These are phyloP conservation scores for Mesoligia furuncula DNA, from an alignment of 2,888 invertebrate genomes.

Conservation along the genomic window DNA sequence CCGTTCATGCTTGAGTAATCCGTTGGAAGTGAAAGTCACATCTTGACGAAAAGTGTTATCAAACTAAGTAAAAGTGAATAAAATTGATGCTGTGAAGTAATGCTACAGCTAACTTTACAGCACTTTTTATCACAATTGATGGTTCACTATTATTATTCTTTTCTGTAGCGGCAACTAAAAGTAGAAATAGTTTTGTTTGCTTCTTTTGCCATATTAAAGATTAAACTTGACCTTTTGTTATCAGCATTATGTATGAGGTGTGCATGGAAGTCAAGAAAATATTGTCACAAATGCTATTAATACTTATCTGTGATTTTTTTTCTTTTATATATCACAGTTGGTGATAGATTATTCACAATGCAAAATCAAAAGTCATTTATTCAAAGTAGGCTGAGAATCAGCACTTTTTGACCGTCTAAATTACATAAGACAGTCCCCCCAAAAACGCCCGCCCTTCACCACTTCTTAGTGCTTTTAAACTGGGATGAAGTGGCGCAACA, in stretches of 20 bases:
- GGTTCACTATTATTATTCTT: not conserved
- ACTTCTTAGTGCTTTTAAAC: no score
- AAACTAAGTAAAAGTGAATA: slow-evolving; percentile 20
- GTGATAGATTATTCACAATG: not conserved
- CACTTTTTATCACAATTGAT: not conserved
- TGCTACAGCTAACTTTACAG: not conserved
- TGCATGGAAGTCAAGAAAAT: not conserved
- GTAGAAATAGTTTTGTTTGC: not conserved
- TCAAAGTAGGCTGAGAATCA: not conserved
- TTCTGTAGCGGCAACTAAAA: not conserved
- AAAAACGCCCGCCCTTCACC: not conserved
- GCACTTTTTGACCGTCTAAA: not conserved
- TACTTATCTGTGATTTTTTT: not conserved
- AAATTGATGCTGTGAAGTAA: not conserved
- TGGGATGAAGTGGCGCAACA: no score
- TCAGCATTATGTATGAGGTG: not conserved
- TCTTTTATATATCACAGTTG: not conserved
- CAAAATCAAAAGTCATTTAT: not conserved
- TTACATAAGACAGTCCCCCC: not conserved
- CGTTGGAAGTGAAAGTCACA: slow-evolving; percentile 40
- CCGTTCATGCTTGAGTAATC: slow-evolving; percentile 10
- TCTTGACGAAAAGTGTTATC: slow-evolving; percentile 1
- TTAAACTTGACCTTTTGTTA: not conserved
- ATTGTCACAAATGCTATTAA: not conserved
- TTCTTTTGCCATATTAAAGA: not conserved